phyloP scores from a whole-genome alignment of 2,888 invertebrate species.

The Phortica okadai region DNA sequence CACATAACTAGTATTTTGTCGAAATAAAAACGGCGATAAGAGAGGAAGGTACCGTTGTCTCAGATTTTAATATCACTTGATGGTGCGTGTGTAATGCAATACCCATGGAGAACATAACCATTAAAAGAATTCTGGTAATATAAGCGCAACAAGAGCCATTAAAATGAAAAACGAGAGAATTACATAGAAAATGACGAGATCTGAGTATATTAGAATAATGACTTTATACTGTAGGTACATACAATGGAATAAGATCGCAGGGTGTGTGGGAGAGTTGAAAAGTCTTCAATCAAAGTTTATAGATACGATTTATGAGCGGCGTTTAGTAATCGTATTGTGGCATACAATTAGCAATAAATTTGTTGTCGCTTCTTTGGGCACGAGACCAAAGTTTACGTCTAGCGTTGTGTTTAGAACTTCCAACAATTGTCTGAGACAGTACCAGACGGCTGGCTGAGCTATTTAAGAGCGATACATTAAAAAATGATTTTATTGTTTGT shows the following conservation, averaged over 20 bases:
- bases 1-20: conserved; percentile 48
- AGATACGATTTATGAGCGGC: conserved; percentile 51
- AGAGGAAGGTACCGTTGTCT: conserved; percentile 54
- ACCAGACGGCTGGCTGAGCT: conserved; percentile 31
- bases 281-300: conserved; percentile 18
- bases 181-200: neutral
- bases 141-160: conserved; percentile 50
- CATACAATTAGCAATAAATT: conserved; percentile 68
- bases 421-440: conserved; percentile 37
- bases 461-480: conserved; percentile 5
- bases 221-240: neutral
- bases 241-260: neutral
- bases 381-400: conserved; percentile 2
- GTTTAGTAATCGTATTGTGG: conserved; percentile 53
- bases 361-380: conserved; percentile 6
- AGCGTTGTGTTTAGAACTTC: neutral
- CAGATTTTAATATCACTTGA: conserved; percentile 38
- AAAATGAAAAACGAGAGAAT: conserved; percentile 50
- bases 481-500: conserved; percentile 47
- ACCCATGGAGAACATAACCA: neutral
- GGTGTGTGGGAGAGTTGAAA: conserved; percentile 54
- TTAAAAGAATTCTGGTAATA: conserved; percentile 46
- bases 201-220: conserved; percentile 24
- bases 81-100: conserved; percentile 37
- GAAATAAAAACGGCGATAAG: conserved; percentile 23